Percentiles rank a stretch among this genome's conserved stretches.
Evolutionary conservation across 53 echinoderm and acorn worm species (phyloP).

Genomic region (Apostichopus leukothele): DNA sequence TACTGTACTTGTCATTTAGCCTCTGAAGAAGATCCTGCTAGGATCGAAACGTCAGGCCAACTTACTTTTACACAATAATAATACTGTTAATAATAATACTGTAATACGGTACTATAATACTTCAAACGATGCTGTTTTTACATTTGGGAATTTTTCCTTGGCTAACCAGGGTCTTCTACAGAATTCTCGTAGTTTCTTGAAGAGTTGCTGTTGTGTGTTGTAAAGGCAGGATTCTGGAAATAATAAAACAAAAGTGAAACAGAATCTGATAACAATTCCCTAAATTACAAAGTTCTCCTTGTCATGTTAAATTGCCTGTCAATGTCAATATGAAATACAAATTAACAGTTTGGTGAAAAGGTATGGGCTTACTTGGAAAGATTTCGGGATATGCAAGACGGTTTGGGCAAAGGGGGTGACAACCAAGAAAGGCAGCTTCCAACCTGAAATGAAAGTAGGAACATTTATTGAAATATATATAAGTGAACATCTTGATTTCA

Average conservation of each 20-base stretch:
- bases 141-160: slow-evolving; percentile 55
- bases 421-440: slow-evolving; percentile 75
- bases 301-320: too few relatives aligned
- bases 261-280: too few relatives aligned
- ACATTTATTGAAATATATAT: background rate
- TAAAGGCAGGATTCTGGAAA: slow-evolving; percentile 77
- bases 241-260: background rate
- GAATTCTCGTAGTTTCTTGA: slow-evolving; percentile 68
- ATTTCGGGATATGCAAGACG: slow-evolving; percentile 87
- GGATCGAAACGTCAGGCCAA: too few relatives aligned
- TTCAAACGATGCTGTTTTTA: slow-evolving; percentile 2
- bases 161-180: slow-evolving; percentile 69
- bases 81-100: too few relatives aligned
- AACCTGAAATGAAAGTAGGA: slow-evolving; percentile 60
- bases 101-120: too few relatives aligned
- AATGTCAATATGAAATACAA: too few relatives aligned
- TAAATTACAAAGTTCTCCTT: too few relatives aligned
- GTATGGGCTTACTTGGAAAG: slow-evolving; percentile 77
- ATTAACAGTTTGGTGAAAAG: background rate
- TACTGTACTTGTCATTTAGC: too few relatives aligned
- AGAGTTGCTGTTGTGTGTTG: slow-evolving; percentile 72
- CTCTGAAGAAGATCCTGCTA: too few relatives aligned
- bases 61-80: too few relatives aligned
- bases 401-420: slow-evolving; percentile 86
- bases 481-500: too few relatives aligned